These are phyloP conservation scores for Vannuccia rotundouncinata DNA, from an alignment of 2,888 invertebrate genomes.

Conservation along the genomic window DNA sequence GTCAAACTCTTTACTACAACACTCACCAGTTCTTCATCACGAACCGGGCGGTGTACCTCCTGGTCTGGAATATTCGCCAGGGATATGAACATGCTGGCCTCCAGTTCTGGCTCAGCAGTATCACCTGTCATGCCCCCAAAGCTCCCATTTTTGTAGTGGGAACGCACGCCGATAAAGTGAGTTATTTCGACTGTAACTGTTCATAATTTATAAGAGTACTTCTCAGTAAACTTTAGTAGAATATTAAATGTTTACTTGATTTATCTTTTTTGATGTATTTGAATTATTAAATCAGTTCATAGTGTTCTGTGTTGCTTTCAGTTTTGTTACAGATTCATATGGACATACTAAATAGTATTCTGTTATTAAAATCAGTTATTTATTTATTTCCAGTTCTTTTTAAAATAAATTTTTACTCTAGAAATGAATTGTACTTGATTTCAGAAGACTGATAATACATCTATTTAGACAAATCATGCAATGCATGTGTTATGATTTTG, in stretches of 20 bases:
- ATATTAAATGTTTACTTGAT: background rate
- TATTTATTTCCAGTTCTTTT: too few relatives aligned
- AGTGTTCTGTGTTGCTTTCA: too few relatives aligned
- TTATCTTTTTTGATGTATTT: background rate
- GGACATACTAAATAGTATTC: too few relatives aligned
- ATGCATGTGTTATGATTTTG: too few relatives aligned
- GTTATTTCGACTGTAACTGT: background rate
- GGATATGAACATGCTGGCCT: constrained; percentile 54
- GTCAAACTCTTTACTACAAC: constrained; percentile 56
- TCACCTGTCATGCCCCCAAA: constrained; percentile 51
- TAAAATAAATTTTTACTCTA: too few relatives aligned
- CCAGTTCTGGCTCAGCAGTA: constrained; percentile 53
- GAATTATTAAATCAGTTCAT: too few relatives aligned
- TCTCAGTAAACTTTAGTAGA: background rate
- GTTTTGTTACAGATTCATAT: too few relatives aligned
- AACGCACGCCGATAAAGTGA: constrained; percentile 51
- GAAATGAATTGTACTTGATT: too few relatives aligned
- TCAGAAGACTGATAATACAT: too few relatives aligned
- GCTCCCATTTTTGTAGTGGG: constrained; percentile 52
- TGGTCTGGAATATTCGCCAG: constrained; percentile 51
- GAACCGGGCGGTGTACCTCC: constrained; percentile 50
- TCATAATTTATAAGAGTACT: background rate
- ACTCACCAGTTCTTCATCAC: constrained; percentile 56
- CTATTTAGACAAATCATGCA: too few relatives aligned
- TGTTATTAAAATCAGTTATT: too few relatives aligned